phyloP scores from a whole-genome alignment of 2,888 invertebrate species.

The Cryptocephalus moraei region DNA sequence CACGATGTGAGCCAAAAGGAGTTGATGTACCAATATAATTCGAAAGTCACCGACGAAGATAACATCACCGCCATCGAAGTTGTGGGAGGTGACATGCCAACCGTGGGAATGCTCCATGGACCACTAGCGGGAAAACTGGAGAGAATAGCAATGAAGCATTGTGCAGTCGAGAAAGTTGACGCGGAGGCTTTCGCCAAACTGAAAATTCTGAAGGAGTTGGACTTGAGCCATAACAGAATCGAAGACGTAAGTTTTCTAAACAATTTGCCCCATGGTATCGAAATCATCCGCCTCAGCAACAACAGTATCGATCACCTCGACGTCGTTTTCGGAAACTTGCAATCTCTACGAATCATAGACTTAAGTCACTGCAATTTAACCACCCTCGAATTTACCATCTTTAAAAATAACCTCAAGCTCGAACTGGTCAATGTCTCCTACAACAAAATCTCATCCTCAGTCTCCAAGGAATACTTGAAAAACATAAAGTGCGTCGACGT shows the following conservation, averaged over 20 bases:
- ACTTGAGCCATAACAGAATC: slow-evolving; percentile 6
- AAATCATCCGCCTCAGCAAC: slow-evolving; percentile 3
- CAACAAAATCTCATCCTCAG: slow-evolving; percentile 7
- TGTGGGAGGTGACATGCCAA: too few species aligned
- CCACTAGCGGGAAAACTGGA: not conserved
- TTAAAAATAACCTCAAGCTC: slow-evolving; percentile 8
- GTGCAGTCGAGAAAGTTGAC: slow-evolving; percentile 4
- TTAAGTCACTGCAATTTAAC: slow-evolving; percentile 6
- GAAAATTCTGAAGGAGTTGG: slow-evolving; percentile 3
- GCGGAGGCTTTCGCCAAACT: slow-evolving; percentile 1
- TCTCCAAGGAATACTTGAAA: slow-evolving; percentile 9
- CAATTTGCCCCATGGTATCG: slow-evolving; percentile 5
- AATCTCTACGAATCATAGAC: slow-evolving; percentile 6
- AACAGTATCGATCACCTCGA: slow-evolving; percentile 6
- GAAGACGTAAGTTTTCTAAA: slow-evolving; percentile 3
- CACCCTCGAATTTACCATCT: slow-evolving; percentile 6
- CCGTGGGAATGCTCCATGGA: too few species aligned
- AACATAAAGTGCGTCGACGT: slow-evolving; percentile 13
- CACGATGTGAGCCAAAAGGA: too few species aligned
- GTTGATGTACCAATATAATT: too few species aligned
- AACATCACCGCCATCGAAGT: too few species aligned
- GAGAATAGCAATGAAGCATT: slow-evolving; percentile 3
- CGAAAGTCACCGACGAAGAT: too few species aligned
- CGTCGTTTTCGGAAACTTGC: slow-evolving; percentile 2
- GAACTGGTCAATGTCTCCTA: slow-evolving; percentile 8